Base-by-base conservation (phyloP, 2,888 invertebrate species). In the Bombylius major region DNA sequence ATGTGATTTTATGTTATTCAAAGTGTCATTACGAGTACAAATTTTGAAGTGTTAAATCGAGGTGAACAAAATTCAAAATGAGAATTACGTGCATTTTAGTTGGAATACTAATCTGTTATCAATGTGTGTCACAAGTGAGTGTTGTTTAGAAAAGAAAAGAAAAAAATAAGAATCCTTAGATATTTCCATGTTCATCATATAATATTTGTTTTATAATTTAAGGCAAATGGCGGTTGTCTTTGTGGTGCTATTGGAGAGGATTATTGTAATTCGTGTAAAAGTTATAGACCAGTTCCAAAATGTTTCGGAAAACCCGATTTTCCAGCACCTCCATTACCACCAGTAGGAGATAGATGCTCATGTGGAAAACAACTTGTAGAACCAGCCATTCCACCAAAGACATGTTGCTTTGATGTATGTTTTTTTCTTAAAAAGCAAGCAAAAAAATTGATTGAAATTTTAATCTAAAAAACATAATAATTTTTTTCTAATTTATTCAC, bases 311-410 rank as follows among this genome's bases (percentile, higher is more conserved):
- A 42, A 64, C 4, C 57, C 51, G 3, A 51, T 46, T n/a, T 49
- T 51, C 5, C 61, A 62, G 44, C 58, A 66, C 47, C 65, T 63
- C 62, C 61, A 34, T 60, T 71, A 8, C 56, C 66, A 51, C 69
- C 73, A 5, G 69, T 71, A 39, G 71, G 70, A 4, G 72, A 73
- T 55, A 69, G 63, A 5, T 74, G 74, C 57, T 70, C 66, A 65
- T 73, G 73, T 61, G 69, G 65, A 34, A 70, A 72, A 54, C 63
- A 68, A 31, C 58, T 71, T 14, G 71, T 76, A 42, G 69, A 71
- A 55, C 75, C 77, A 39, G 70, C 72, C 1, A 63, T 67, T 51
- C 57, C 68, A 23, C 68, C 70, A 5, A 61, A 55, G 42, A 57
- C 62, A 59, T 50, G 59, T 36, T 69, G 67, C 57, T 60, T 59